Evolutionary conservation across 2,797 vertebrate genomes (phyloP), one percentile per base, ranked within the genome.

Genomic region (Diplodus puntazzo): DNA sequence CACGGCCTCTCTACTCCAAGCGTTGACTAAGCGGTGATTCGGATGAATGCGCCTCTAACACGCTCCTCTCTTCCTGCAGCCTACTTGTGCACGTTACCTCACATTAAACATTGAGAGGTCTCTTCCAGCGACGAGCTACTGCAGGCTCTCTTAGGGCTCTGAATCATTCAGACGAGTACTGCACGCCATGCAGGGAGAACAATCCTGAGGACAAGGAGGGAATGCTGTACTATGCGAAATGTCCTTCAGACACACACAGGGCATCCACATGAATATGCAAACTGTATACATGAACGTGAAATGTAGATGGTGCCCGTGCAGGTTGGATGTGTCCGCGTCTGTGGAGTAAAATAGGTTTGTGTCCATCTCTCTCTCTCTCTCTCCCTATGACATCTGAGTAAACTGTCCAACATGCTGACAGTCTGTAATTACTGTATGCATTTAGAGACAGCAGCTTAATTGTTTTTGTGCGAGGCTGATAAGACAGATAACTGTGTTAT

Each of bases 141-240:
- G 61, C 63, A 42, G 64, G 71, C 77, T 84, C 79, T 82, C 81
- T 34, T 59, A 58, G 72, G 70, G 63, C 74, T 83, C 74, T 93
- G 85, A 93, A 94, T 93, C 86, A 92, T 93, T 95, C 89, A 94
- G 81, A 84, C 71, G 69, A 79, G 73, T 76, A 52, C 66, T 78
- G 87, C 90, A 90, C 68, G 70, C 30, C 71, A 87, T 61, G 66
- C 62, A 67, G 55, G 46, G 73, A 80, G 71, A 86, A 83, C 79
- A 66, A 70, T 67, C n/a, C 48, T 17, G 53, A 53, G 53, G 61
- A 77, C 80, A 84, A 68, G 77, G 59, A 69, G 25, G 49, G 14
- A 76, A 46, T 23, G 23, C 59, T 84, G 76, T 73, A 77, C 69
- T 63, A n/a, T n/a, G n/a, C n/a, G n/a, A n/a, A 54, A 73, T 45